These are phyloP conservation scores for Lacerta agilis DNA, from an alignment of 2,797 vertebrate species.

Conservation along the genomic window DNA sequence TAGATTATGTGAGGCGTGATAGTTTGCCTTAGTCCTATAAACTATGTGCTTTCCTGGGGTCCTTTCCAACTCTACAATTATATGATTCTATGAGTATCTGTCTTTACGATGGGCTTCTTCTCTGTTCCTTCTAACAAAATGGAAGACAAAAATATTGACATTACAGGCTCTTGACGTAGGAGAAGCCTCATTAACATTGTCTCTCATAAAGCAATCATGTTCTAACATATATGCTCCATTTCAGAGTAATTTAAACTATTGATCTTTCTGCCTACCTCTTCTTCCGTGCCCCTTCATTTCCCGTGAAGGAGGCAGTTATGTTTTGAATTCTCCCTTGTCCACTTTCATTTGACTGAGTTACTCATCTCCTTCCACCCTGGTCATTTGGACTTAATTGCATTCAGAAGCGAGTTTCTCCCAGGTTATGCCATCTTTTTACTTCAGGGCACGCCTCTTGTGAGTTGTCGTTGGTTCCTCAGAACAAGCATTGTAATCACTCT, in stretches of 20 bases:
- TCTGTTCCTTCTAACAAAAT: background rate
- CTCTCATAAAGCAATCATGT: background rate
- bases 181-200: background rate
- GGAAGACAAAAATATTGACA: background rate
- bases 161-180: background rate
- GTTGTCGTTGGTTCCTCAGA: background rate
- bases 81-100: background rate
- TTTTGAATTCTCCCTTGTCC: background rate
- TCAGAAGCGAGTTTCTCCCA: background rate
- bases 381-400: background rate
- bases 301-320: background rate
- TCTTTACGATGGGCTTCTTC: background rate
- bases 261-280: background rate
- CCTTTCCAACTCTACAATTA: background rate
- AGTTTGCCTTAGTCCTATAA: background rate
- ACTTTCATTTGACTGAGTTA: background rate
- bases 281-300: background rate
- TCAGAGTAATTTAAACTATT: slow-evolving; percentile 14
- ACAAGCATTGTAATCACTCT: background rate
- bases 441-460: background rate
- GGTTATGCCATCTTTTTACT: background rate
- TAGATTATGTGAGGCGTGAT: no score
- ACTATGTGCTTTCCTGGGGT: background rate
- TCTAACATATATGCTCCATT: background rate
- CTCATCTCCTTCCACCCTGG: background rate